Conservation (phyloP, 2,113 vertebrate genomes). For the Paramisgurnus dabryanus region DNA sequence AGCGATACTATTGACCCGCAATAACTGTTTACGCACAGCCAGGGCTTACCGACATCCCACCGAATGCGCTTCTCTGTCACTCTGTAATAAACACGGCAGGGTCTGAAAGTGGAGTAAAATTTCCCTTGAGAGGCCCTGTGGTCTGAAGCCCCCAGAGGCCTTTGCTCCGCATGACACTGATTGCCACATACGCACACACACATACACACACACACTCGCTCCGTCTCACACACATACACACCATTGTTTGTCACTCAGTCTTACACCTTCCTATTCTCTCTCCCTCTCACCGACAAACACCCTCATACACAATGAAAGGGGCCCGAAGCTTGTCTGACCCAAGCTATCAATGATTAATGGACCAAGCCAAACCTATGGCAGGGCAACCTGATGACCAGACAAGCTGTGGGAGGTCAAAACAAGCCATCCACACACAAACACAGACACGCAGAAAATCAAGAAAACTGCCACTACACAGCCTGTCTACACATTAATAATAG, state of each 20-base stretch:
- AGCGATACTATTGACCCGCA: constrained; percentile 29
- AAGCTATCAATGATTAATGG: constrained; percentile 73
- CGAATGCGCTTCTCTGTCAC: constrained; percentile 42
- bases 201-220: constrained; percentile 31
- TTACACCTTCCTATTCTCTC: constrained; percentile 45
- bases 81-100: constrained; percentile 40
- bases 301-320: constrained; percentile 48
- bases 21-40: constrained; percentile 32
- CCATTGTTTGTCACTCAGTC: constrained; percentile 32
- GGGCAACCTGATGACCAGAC: constrained; percentile 58
- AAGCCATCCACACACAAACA: constrained; percentile 19
- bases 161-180: constrained; percentile 36
- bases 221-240: not conserved
- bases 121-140: constrained; percentile 39
- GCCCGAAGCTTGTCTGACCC: constrained; percentile 50
- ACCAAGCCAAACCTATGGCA: constrained; percentile 70
- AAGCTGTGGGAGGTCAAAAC: constrained; percentile 56
- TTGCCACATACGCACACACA: constrained; percentile 39
- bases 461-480: constrained; percentile 18
- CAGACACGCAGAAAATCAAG: constrained; percentile 27
- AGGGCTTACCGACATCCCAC: constrained; percentile 26
- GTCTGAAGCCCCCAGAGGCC: constrained; percentile 25
- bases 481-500: constrained; percentile 32
- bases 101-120: constrained; percentile 42
- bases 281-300: constrained; percentile 53